phyloP scores from a whole-genome alignment of 2,888 invertebrate species.

The Luffia ferchaultella region DNA sequence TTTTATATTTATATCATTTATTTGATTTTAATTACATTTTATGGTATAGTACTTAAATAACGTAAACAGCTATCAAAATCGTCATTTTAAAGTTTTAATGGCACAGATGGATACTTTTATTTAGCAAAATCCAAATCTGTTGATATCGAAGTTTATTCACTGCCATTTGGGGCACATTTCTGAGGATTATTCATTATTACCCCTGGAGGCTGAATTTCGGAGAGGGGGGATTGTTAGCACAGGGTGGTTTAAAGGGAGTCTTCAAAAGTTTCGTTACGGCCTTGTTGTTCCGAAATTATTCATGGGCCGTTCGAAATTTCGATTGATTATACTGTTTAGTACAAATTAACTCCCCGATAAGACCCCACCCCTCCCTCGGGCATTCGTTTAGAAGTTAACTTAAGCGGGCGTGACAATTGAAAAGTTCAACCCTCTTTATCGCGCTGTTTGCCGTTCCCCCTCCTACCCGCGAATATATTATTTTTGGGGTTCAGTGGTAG shows the following conservation, averaged over 20 bases:
- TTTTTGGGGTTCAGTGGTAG: background rate
- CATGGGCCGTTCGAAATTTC: conserved; percentile 6
- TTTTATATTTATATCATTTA: too few relatives aligned
- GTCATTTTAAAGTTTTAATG: background rate
- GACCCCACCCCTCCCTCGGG: background rate
- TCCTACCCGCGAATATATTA: conserved; percentile 4
- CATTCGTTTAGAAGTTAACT: background rate
- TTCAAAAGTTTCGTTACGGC: conserved; percentile 5
- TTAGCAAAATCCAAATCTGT: background rate
- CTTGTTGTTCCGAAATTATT: conserved; percentile 5
- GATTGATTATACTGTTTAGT: background rate
- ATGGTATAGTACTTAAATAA: too few relatives aligned
- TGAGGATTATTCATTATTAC: background rate
- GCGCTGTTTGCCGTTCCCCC: background rate
- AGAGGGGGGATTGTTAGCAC: background rate
- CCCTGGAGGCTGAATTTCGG: background rate
- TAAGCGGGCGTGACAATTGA: background rate
- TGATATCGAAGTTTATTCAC: background rate
- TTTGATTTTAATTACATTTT: too few relatives aligned
- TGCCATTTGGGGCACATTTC: background rate
- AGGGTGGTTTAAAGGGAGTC: background rate
- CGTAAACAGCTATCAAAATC: background rate
- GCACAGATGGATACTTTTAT: background rate
- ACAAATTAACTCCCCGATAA: background rate
- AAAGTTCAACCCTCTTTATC: background rate